Percentiles rank a stretch among this genome's conserved stretches.
Evolutionary conservation across 92 coral and sea anemone species (phyloP).

Genomic region (Porites evermanni): DNA sequence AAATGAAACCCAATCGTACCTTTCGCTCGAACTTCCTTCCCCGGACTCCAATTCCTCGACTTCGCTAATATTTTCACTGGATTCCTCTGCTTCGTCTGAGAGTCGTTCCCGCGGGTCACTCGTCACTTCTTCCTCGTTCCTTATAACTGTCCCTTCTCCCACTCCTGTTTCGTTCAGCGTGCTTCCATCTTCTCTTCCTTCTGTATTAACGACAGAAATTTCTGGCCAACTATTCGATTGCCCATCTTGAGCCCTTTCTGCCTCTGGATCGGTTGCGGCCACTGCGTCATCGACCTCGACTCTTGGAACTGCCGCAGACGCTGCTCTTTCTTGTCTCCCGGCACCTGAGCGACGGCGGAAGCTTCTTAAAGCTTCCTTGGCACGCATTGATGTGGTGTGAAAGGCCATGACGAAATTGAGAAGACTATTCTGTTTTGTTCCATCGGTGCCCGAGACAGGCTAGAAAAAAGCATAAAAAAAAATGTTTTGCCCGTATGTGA

Average conservation of each 20-base stretch:
- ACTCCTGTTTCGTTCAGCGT: constrained; percentile 1
- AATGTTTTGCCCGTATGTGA: too few relatives aligned
- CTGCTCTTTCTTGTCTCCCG: constrained; percentile 18
- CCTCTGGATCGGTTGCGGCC: background rate
- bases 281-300: background rate
- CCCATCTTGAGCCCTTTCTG: background rate
- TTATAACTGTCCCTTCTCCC: constrained; percentile 26
- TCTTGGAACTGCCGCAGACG: constrained; percentile 1
- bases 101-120: background rate
- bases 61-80: constrained; percentile 21
- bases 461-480: background rate
- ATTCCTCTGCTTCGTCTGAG: background rate
- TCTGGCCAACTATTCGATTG: background rate
- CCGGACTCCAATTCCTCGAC: constrained; percentile 18
- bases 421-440: constrained; percentile 72
- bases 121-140: constrained; percentile 11
- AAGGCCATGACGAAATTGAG: constrained; percentile 82
- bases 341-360: constrained; percentile 75
- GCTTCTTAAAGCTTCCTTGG: constrained; percentile 79
- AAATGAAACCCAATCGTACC: constrained; percentile 10
- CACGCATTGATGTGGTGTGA: constrained; percentile 91
- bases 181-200: constrained; percentile 5
- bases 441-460: constrained; percentile 23
- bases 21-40: background rate
- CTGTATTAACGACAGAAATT: background rate